Evolutionary conservation across 2,113 vertebrate species (phyloP).

Genomic region (Cephalopterus ornatus): DNA sequence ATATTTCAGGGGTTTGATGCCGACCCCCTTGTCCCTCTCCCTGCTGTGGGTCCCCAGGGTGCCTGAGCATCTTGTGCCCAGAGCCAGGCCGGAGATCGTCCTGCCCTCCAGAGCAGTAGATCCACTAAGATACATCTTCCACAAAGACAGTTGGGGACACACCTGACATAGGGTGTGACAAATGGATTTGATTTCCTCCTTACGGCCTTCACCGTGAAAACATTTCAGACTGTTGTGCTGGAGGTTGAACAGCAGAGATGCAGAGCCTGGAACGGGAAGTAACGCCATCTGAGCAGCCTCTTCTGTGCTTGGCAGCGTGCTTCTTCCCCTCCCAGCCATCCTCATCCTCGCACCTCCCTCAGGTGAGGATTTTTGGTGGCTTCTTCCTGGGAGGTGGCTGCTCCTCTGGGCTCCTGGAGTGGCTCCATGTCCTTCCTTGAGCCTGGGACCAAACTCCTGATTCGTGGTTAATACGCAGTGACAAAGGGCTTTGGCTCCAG

Average conservation of each 20-base stretch:
- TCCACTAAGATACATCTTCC: neutral
- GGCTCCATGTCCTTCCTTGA: neutral
- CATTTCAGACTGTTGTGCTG: neutral
- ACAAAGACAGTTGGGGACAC: neutral
- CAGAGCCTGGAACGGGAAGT: neutral
- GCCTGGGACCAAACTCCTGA: neutral
- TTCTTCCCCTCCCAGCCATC: neutral
- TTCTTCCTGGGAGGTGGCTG: neutral
- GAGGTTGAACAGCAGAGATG: neutral
- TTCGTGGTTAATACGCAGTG: neutral
- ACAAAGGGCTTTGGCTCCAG: neutral
- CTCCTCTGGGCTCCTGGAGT: neutral
- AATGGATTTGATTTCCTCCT: neutral
- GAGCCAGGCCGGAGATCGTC: neutral
- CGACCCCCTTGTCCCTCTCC: neutral
- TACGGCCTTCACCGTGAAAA: neutral
- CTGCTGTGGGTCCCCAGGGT: neutral
- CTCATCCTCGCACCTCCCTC: neutral
- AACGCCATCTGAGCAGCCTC: neutral
- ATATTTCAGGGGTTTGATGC: neutral
- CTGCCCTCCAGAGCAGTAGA: neutral
- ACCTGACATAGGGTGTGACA: neutral
- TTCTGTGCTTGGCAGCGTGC: fast-evolving
- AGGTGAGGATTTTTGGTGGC: fast-evolving
- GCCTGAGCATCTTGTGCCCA: neutral